phyloP scores from a whole-genome alignment of 2,113 vertebrate genomes.

The Pelmatolapia mariae region DNA sequence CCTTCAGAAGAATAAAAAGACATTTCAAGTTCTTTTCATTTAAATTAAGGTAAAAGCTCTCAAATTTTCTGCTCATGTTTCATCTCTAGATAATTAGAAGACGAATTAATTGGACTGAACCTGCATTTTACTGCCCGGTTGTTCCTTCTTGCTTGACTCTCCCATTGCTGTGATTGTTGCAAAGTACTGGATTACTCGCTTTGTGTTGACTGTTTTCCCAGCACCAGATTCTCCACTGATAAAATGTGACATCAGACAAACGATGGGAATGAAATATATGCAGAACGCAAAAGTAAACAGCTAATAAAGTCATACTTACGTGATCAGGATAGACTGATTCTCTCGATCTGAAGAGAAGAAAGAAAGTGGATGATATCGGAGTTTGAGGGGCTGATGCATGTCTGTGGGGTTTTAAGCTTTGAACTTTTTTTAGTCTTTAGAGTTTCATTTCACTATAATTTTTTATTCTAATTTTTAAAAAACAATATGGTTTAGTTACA shows the following conservation, averaged over 20 bases:
- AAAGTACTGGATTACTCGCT: constrained; percentile 80
- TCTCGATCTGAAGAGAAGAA: constrained; percentile 67
- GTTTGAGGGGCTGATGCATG: background rate
- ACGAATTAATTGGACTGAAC: background rate
- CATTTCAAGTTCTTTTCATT: background rate
- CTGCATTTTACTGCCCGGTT: constrained; percentile 15
- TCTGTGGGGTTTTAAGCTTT: background rate
- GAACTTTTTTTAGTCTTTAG: accelerated
- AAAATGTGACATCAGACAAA: background rate
- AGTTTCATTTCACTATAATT: background rate
- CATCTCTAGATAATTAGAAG: background rate
- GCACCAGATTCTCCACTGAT: constrained; percentile 71
- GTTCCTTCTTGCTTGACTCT: constrained; percentile 10
- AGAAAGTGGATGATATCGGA: background rate
- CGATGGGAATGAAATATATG: background rate
- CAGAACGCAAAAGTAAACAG: background rate
- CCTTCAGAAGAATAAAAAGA: background rate
- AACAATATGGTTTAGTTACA: too few species aligned
- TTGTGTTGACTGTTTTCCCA: constrained; percentile 88
- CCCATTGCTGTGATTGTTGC: constrained; percentile 76
- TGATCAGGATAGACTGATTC: constrained; percentile 78
- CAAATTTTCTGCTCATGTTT: accelerated
- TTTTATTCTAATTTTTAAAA: background rate
- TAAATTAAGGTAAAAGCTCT: background rate
- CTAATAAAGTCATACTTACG: constrained; percentile 53